Base-by-base conservation (phyloP, 1,140 invertebrate genomes). In the Chironomus tepperi region DNA sequence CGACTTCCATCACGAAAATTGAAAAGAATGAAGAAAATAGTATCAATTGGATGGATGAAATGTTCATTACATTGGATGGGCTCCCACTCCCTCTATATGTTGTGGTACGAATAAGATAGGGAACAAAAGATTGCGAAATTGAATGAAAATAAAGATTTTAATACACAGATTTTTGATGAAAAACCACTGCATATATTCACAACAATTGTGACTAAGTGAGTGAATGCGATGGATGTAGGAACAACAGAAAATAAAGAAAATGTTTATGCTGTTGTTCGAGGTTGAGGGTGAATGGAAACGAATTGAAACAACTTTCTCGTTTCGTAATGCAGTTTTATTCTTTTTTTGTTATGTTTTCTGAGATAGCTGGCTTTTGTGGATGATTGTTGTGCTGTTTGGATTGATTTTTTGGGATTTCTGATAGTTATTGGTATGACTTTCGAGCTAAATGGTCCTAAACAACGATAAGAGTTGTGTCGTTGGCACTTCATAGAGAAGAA, bases 21-120 rank as follows among this genome's bases (percentile, higher is more conserved):
- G 12, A n/a, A n/a, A 57, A 57, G n/a, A 57, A 57, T 15, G n/a
- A 57, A 0, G 15, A 57, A 1, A 10, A 47, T 12, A 57, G n/a
- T 57, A n/a, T 57, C 12, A n/a, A 57, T 57, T n/a, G 47, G 47
- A 57, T 57, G 47, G n/a, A 57, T 57, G 47, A 57, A n/a, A n/a
- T 57, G 47, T 34, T 34, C 24, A 34, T 34, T 34, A 57, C 47
- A 57, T 57, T 15, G 15, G 43, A 47, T 2, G 43, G 43, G 43
- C 2, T n/a, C n/a, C n/a, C n/a, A n/a, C n/a, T n/a, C n/a, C n/a
- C n/a, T n/a, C n/a, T 15, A 47, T 34, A 34, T 34, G 24, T 2
- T 34, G 24, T 34, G 24, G 24, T 34, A n/a, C 8, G 43, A 47
- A 43, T 43, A 47, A 10, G 43, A 47, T 47, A 47, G 43, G 12